phyloP scores from a whole-genome alignment of 2,888 invertebrate species.

The Hypselothyrea guttata region DNA sequence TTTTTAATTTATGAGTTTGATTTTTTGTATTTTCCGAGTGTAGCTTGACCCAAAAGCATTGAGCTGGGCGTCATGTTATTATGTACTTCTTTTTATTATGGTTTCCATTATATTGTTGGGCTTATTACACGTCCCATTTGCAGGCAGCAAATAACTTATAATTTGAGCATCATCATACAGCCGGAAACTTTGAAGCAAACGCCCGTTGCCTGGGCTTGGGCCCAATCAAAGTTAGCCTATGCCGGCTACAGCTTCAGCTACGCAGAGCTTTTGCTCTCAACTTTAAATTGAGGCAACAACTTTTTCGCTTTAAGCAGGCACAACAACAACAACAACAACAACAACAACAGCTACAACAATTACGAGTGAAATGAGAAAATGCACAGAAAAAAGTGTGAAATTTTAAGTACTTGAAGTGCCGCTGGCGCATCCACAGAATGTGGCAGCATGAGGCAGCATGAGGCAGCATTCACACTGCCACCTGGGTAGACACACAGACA shows the following conservation, averaged over 20 bases:
- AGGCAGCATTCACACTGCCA: constrained; percentile 32
- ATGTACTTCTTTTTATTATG: constrained; percentile 21
- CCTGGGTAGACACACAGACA: constrained; percentile 27
- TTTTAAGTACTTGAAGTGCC: constrained; percentile 73
- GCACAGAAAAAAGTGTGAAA: constrained; percentile 64
- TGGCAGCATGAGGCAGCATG: too few species aligned
- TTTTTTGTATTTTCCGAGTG: too few species aligned
- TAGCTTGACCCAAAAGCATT: too few species aligned
- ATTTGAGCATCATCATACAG: constrained; percentile 28
- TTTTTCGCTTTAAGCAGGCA: constrained; percentile 62
- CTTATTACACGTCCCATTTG: constrained; percentile 52
- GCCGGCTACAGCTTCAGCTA: constrained; percentile 16
- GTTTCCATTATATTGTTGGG: constrained; percentile 3
- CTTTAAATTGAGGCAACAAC: constrained; percentile 66
- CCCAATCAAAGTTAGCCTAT: constrained; percentile 55
- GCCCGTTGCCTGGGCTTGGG: neutral
- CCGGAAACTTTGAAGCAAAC: constrained; percentile 23
- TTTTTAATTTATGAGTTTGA: too few species aligned
- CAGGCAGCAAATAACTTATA: constrained; percentile 42
- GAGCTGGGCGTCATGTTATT: neutral
- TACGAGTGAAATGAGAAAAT: constrained; percentile 3
- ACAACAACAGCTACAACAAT: constrained; percentile 3
- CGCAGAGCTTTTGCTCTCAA: constrained; percentile 22
- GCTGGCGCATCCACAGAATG: constrained; percentile 44
- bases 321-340: constrained; percentile 26